These are phyloP conservation scores for Microctonus aethiopoides DNA, from an alignment of 2,888 invertebrate species.

Conservation along the genomic window DNA sequence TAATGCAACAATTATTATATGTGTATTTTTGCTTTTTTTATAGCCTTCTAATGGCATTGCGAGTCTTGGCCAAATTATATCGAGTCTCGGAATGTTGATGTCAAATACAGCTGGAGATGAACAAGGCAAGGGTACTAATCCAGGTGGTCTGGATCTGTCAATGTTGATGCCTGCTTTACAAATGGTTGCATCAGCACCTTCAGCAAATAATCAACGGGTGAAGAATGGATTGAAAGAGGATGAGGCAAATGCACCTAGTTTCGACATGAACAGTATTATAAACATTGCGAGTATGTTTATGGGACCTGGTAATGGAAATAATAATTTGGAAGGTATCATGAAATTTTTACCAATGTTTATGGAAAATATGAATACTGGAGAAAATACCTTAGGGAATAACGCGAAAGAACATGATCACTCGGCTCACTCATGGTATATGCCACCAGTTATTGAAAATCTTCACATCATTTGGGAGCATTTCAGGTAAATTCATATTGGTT, in stretches of 20 bases:
- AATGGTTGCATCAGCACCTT: conserved; percentile 39
- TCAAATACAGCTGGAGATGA: conserved; percentile 36
- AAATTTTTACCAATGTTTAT: conserved; percentile 76
- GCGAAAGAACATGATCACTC: conserved; percentile 74
- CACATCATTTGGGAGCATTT: conserved; percentile 85
- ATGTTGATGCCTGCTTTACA: conserved; percentile 52
- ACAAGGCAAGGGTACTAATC: conserved; percentile 30
- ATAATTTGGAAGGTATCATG: conserved; percentile 69
- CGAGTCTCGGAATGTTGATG: conserved; percentile 59
- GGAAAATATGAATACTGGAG: conserved; percentile 73
- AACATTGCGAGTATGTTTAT: conserved; percentile 55
- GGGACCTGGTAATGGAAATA: conserved; percentile 60
- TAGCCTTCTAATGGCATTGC: conserved; percentile 41
- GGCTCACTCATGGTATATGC: conserved; percentile 78
- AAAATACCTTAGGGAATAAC: conserved; percentile 72
- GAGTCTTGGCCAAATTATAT: conserved; percentile 59
- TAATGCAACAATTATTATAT: background rate
- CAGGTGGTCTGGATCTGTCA: conserved; percentile 51
- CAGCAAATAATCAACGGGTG: conserved; percentile 22
- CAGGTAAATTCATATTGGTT: conserved; percentile 46
- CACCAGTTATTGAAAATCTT: conserved; percentile 76
- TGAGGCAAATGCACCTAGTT: conserved; percentile 39
- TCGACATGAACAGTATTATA: conserved; percentile 57
- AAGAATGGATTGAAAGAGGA: conserved; percentile 33
- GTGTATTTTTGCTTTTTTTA: background rate